Evolutionary conservation across 2,797 vertebrate genomes (phyloP), one percentile per base, ranked within the genome.

Genomic region (Ataeniobius toweri): DNA sequence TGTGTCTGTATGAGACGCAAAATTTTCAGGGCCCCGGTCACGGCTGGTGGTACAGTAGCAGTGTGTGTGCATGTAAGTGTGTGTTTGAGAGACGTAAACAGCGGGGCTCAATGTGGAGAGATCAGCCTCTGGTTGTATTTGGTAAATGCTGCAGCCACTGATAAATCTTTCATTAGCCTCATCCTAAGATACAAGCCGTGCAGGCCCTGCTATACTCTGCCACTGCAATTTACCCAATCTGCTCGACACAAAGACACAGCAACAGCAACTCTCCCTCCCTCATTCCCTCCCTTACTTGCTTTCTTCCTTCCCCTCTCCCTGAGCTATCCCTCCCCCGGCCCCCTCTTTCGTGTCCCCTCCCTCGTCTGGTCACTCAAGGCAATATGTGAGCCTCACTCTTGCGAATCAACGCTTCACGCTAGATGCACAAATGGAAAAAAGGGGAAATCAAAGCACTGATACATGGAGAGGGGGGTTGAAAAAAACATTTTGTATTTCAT

Each of bases 111-210:
- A 85, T 93, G 93, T 93, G 90, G 88, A 86, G 89, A 94, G 94
- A 94, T 95, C 94, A 95, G 95, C 95, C 95, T 92, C 95, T 94
- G 95, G 95, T 95, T 95, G 94, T 95, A 95, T 95, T 96, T 95
- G 94, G 94, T 93, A 94, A 95, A 95, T 93, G 94, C 94, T 95
- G 95, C 93, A 93, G 94, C 93, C 92, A 90, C 95, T 96, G 96
- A 96, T 96, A 96, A 95, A 96, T 96, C 94, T 96, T 96, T 96
- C 94, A 96, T 96, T 96, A 96, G 94, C 93, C 93, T 94, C 94
- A 93, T 95, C 95, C 94, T 93, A 88, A 94, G 94, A 96, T 95
- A 94, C 93, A 95, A 94, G 91, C 92, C 85, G 81, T 86, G 91
- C 93, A 93, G 94, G 91, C 91, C 87, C 84, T 78, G 92, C 94